phyloP scores from a whole-genome alignment of 2,113 vertebrate species.

The Ceratotherium simum region DNA sequence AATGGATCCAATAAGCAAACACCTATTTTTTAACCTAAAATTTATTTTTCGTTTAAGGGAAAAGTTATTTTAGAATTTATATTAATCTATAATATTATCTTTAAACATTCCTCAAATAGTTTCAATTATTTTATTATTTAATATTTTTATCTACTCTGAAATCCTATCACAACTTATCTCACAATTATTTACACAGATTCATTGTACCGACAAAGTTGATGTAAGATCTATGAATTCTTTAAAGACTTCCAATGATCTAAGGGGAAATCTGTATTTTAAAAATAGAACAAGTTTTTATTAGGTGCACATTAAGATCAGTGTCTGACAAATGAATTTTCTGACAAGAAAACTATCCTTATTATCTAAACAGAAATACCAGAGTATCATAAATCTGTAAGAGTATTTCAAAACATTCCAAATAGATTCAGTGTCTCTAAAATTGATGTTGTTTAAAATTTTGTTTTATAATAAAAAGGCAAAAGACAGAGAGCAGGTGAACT shows the following conservation, averaged over 20 bases:
- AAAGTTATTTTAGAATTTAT: neutral
- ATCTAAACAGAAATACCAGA: neutral
- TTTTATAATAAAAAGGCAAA: neutral
- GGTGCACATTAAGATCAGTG: neutral
- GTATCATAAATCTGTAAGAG: neutral
- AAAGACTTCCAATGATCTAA: neutral
- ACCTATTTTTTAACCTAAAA: neutral
- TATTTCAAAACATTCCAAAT: neutral
- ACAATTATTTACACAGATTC: neutral
- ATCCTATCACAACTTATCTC: neutral
- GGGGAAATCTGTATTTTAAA: neutral
- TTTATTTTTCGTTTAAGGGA: neutral
- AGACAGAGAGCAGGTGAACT: neutral
- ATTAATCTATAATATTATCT: neutral
- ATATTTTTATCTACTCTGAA: neutral
- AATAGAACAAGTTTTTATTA: neutral
- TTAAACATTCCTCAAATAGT: neutral
- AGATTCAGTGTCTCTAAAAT: neutral
- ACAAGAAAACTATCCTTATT: neutral
- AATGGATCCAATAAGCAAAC: neutral
- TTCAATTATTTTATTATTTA: neutral
- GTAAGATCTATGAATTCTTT: neutral
- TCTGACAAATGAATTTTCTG: neutral
- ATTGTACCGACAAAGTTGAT: neutral
- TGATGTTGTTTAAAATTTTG: neutral